phyloP scores from a whole-genome alignment of 2,888 invertebrate species.

The Lutraria lutraria region DNA sequence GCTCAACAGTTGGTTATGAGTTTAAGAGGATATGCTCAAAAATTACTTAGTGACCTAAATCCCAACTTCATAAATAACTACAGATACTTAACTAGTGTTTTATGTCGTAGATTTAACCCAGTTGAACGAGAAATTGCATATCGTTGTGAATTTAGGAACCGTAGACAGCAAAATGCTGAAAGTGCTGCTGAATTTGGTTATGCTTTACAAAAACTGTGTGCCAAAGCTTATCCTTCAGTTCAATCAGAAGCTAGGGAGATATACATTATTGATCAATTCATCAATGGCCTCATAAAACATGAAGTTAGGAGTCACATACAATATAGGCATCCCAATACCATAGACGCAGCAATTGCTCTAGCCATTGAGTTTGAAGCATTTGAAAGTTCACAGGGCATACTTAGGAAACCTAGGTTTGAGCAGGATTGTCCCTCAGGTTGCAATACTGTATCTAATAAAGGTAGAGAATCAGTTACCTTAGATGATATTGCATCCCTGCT shows the following conservation, averaged over 20 bases:
- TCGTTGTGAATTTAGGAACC: slow-evolving; percentile 51
- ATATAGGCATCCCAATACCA: slow-evolving; percentile 37
- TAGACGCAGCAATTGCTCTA: slow-evolving; percentile 39
- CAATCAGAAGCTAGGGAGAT: slow-evolving; percentile 42
- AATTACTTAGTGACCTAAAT: slow-evolving; percentile 39
- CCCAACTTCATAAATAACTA: background rate
- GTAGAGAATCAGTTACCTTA: slow-evolving; percentile 17
- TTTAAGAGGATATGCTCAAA: slow-evolving; percentile 49
- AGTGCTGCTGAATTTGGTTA: slow-evolving; percentile 40
- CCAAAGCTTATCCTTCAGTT: slow-evolving; percentile 35
- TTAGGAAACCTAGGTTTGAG: slow-evolving; percentile 49
- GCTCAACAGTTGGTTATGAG: slow-evolving; percentile 51
- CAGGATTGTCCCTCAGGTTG: background rate
- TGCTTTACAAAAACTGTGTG: slow-evolving; percentile 48
- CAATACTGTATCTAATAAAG: background rate
- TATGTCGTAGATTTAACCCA: slow-evolving; percentile 36
- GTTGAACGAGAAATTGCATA: slow-evolving; percentile 40
- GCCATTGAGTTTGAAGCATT: slow-evolving; percentile 52
- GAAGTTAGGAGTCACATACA: slow-evolving; percentile 50
- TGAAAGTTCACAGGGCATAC: slow-evolving; percentile 38
- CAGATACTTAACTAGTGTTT: background rate
- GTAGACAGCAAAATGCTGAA: slow-evolving; percentile 29
- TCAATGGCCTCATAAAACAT: slow-evolving; percentile 40
- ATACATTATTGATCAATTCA: slow-evolving; percentile 38
- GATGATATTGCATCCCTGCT: slow-evolving; percentile 30